Evolutionary conservation across 1,140 invertebrate species (phyloP).

Genomic region (Monochamus saltuarius): DNA sequence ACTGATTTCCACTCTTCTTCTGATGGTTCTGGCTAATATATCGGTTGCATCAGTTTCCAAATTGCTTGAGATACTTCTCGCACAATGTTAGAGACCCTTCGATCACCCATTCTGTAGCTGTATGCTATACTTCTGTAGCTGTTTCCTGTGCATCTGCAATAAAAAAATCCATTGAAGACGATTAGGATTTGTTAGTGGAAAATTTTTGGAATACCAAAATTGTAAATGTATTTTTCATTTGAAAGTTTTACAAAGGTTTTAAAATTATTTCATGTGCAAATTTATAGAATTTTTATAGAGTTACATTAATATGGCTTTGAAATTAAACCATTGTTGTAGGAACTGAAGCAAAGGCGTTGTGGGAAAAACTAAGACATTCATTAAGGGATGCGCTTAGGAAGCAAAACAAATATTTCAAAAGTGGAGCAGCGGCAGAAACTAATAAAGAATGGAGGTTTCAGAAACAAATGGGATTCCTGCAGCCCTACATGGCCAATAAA

Average conservation of each 20-base stretch:
- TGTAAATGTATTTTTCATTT: not conserved
- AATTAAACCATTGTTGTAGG: conserved; percentile 10
- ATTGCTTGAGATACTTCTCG: conserved; percentile 33
- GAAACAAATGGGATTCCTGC: conserved; percentile 27
- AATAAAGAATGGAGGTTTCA: conserved; percentile 29
- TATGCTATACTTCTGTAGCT: conserved; percentile 26
- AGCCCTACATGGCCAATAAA: conserved; percentile 23
- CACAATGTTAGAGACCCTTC: conserved; percentile 39
- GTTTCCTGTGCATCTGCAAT: conserved; percentile 21
- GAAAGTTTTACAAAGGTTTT: not conserved
- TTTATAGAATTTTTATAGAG: not conserved
- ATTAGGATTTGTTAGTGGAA: not conserved
- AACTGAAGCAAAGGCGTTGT: conserved; percentile 5
- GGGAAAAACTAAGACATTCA: conserved; percentile 8
- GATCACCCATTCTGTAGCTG: conserved; percentile 36
- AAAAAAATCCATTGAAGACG: not conserved
- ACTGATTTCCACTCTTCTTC: conserved; percentile 36
- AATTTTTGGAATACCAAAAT: too few relatives aligned
- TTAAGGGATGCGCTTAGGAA: conserved; percentile 18
- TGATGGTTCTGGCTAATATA: conserved; percentile 26
- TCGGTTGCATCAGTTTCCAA: conserved; percentile 36
- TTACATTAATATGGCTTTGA: not conserved
- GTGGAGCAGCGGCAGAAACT: conserved; percentile 19
- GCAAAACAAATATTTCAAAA: conserved; percentile 26
- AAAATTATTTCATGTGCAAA: too few relatives aligned